Conservation (phyloP, 2,888 invertebrate genomes). For the Sialis lutaria region DNA sequence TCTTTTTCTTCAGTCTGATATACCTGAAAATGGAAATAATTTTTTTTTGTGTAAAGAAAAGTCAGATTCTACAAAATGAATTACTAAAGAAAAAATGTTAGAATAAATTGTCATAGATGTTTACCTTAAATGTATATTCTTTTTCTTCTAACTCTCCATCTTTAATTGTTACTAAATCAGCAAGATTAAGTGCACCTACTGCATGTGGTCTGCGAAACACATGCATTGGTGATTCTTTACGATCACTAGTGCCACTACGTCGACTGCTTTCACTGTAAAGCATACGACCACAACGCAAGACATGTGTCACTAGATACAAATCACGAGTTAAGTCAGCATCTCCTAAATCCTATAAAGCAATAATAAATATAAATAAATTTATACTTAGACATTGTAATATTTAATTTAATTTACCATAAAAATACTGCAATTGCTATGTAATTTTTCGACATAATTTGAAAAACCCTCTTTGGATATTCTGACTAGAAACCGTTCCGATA, state of each 20-base stretch:
- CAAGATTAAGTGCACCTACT: conserved; percentile 62
- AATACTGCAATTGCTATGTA: conserved; percentile 75
- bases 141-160: conserved; percentile 49
- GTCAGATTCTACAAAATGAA: background rate
- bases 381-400: conserved; percentile 5
- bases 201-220: conserved; percentile 67
- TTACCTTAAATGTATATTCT: conserved; percentile 61
- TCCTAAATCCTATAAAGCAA: conserved; percentile 52
- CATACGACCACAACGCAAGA: conserved; percentile 78
- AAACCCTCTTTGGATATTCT: conserved; percentile 79
- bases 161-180: conserved; percentile 45
- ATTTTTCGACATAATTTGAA: conserved; percentile 72
- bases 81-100: background rate
- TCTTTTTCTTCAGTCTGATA: conserved; percentile 81
- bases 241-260: conserved; percentile 23
- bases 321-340: conserved; percentile 71
- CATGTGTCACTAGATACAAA: conserved; percentile 75
- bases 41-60: background rate
- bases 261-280: conserved; percentile 39
- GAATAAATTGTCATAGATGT: too few species aligned
- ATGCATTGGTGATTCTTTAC: conserved; percentile 20
- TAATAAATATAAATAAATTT: background rate
- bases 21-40: conserved; percentile 30
- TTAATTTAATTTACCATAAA: conserved; percentile 39
- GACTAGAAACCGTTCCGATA: conserved; percentile 81